A percentile compares a stretch with the other conserved stretches of the same genome.
Conservation (phyloP, 2,888 invertebrate species). For the Drosophila kambysellisi region DNA sequence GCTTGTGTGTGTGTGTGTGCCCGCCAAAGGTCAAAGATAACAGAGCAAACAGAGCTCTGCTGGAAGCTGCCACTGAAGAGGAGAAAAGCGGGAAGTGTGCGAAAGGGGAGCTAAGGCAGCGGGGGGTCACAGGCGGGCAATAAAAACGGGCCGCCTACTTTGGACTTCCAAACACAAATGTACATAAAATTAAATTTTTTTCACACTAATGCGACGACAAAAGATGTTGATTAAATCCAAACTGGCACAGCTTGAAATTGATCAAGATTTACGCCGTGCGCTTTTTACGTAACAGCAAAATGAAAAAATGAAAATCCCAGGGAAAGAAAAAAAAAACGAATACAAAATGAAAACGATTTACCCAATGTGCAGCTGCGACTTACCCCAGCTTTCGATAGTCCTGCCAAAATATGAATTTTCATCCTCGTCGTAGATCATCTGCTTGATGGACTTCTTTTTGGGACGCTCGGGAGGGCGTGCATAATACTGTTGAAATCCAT, state of each 20-base stretch:
- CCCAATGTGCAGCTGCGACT: slow-evolving; percentile 85
- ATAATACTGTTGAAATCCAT: slow-evolving; percentile 89
- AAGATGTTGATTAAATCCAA: slow-evolving; percentile 75
- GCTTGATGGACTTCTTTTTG: slow-evolving; percentile 87
- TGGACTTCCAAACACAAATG: slow-evolving; percentile 28
- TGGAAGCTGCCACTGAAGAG: slow-evolving; percentile 16
- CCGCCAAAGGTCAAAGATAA: slow-evolving; percentile 68
- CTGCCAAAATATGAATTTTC: slow-evolving; percentile 91
- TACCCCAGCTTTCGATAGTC: slow-evolving; percentile 93
- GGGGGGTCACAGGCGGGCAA: slow-evolving; percentile 27
- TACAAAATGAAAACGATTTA: neutral
- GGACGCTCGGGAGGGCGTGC: slow-evolving; percentile 88
- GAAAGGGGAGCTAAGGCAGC: neutral
- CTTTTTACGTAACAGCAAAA: slow-evolving; percentile 57
- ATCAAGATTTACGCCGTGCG: slow-evolving; percentile 52
- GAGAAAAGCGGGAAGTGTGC: slow-evolving; percentile 5
- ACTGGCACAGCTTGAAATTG: slow-evolving; percentile 67
- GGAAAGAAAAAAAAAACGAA: neutral
- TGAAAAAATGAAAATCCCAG: neutral
- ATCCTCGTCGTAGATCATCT: slow-evolving; percentile 92
- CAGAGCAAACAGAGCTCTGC: slow-evolving; percentile 10
- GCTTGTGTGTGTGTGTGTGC: slow-evolving; percentile 27
- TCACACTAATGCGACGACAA: slow-evolving; percentile 70
- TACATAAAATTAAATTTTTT: slow-evolving; percentile 5
- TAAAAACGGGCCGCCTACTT: slow-evolving; percentile 45